Evolutionary conservation across 2,888 invertebrate species (phyloP).

Genomic region (Diarsia brunnea): DNA sequence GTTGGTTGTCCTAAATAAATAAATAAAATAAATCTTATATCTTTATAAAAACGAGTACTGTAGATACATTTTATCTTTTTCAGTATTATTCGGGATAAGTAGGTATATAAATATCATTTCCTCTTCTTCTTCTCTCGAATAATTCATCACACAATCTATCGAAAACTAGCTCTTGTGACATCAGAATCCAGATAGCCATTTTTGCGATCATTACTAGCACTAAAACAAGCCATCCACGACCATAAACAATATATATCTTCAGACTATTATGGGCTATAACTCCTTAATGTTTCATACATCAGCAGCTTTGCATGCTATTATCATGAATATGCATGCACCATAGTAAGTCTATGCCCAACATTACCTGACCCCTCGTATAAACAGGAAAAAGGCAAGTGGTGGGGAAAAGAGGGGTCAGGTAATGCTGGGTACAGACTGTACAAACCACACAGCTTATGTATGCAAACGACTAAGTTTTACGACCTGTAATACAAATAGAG

Average conservation of each 20-base stretch:
- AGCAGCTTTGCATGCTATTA: constrained; percentile 1
- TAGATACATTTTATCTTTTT: too few species aligned
- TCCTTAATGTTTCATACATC: constrained; percentile 22
- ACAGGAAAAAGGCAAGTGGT: too few species aligned
- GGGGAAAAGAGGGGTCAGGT: too few species aligned
- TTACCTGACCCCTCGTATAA: too few species aligned
- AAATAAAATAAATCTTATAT: too few species aligned
- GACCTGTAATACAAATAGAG: constrained; percentile 16
- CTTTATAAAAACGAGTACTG: too few species aligned
- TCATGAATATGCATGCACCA: constrained; percentile 24
- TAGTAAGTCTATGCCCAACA: neutral
- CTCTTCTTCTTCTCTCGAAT: neutral
- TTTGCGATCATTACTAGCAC: neutral
- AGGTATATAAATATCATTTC: too few species aligned
- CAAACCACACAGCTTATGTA: constrained; percentile 26
- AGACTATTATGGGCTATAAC: constrained; percentile 34
- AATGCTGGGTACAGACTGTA: neutral
- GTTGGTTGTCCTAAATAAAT: too few species aligned
- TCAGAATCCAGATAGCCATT: neutral
- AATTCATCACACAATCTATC: neutral
- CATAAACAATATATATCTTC: constrained; percentile 17
- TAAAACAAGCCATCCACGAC: neutral
- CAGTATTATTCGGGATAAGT: too few species aligned
- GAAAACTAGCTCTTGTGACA: neutral
- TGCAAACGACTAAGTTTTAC: constrained; percentile 50